phyloP scores from a whole-genome alignment of 2,888 invertebrate species.

The Seira sanloemensis region DNA sequence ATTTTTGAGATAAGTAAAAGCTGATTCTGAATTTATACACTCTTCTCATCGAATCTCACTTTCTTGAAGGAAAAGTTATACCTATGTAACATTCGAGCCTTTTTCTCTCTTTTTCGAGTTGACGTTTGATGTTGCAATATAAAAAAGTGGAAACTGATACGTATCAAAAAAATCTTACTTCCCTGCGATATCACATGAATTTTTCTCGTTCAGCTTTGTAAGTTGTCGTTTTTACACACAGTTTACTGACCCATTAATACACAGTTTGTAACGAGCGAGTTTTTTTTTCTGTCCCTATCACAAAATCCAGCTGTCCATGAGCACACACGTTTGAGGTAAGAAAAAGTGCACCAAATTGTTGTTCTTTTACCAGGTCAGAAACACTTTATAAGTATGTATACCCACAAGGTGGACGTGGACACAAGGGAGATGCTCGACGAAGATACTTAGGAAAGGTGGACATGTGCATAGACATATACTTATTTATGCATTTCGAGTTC shows the following conservation, averaged over 20 bases:
- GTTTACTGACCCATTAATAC: constrained; percentile 42
- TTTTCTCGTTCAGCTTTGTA: not conserved
- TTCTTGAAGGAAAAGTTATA: too few species aligned
- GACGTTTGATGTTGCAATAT: not conserved
- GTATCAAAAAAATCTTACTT: too few species aligned
- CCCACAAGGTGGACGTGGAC: too few species aligned
- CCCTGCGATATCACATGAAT: not conserved
- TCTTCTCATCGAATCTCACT: too few species aligned
- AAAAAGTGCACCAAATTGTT: constrained; percentile 24
- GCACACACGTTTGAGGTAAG: not conserved
- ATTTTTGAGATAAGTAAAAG: too few species aligned
- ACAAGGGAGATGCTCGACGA: too few species aligned
- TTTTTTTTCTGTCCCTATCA: not conserved
- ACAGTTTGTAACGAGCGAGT: not conserved
- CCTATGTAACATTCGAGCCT: too few species aligned
- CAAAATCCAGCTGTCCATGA: not conserved
- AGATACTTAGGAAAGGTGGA: too few species aligned
- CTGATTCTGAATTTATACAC: too few species aligned
- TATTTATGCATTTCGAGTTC: not conserved
- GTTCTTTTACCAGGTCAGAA: constrained; percentile 30
- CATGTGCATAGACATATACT: too few species aligned
- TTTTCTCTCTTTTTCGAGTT: too few species aligned
- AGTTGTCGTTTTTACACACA: constrained; percentile 25
- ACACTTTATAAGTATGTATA: too few species aligned
- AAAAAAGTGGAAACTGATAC: not conserved